Percentiles rank a stretch among this genome's conserved stretches.
Evolutionary conservation across 2,797 vertebrate species (phyloP).

Genomic region (Agapornis canus): DNA sequence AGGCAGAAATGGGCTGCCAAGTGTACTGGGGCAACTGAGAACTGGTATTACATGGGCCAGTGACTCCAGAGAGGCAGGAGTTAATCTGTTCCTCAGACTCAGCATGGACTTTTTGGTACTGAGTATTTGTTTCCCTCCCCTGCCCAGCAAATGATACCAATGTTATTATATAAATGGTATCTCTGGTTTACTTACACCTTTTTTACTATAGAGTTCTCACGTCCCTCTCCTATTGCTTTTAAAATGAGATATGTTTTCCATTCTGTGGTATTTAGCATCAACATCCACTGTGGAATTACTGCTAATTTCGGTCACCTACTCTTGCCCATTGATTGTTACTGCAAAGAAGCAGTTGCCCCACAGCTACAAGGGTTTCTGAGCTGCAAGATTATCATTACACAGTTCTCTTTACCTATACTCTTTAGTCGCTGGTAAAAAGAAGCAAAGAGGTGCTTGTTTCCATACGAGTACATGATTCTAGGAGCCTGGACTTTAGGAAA

Average conservation of each 20-base stretch:
- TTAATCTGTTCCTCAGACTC: background rate
- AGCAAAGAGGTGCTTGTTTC: background rate
- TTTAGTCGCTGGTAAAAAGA: background rate
- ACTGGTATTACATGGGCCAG: background rate
- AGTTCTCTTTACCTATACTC: background rate
- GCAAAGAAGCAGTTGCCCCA: background rate
- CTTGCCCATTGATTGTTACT: background rate
- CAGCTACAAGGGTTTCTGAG: background rate
- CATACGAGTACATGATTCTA: background rate
- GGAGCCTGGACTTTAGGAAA: background rate
- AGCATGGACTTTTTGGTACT: background rate
- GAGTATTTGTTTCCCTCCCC: background rate
- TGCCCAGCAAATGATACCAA: background rate
- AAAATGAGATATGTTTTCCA: slow-evolving; percentile 1
- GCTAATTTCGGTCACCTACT: background rate
- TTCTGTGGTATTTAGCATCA: background rate
- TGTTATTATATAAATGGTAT: background rate
- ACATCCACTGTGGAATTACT: background rate
- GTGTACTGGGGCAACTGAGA: background rate
- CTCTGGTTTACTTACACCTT: background rate
- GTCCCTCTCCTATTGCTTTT: background rate
- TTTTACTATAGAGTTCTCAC: background rate
- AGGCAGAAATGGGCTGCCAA: background rate
- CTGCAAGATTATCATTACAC: background rate
- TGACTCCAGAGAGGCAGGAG: background rate